phyloP scores from a whole-genome alignment of 2,113 vertebrate species.

The Eulemur macaco region DNA sequence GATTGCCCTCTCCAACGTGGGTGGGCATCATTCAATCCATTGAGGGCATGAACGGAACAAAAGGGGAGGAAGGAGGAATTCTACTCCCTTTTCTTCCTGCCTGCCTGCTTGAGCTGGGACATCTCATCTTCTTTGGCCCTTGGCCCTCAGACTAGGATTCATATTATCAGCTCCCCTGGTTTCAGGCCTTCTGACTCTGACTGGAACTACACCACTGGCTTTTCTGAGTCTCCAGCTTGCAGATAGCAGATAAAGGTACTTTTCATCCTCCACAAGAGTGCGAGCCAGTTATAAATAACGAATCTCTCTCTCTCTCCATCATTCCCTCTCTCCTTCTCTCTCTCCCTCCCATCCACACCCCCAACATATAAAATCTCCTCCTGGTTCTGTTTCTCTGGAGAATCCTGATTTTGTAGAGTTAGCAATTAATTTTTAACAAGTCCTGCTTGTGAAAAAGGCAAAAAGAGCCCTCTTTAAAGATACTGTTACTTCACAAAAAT shows the following conservation, averaged over 20 bases:
- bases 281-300: background rate
- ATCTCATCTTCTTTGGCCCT: background rate
- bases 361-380: background rate
- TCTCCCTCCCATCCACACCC: too few species aligned
- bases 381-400: background rate
- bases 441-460: background rate
- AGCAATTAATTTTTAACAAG: background rate
- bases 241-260: background rate
- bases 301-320: background rate
- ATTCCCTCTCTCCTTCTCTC: too few species aligned
- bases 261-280: background rate
- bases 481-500: slow-evolving; percentile 31
- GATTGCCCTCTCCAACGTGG: background rate
- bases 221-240: background rate
- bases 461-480: slow-evolving; percentile 1
- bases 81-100: background rate
- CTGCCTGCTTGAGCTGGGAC: background rate
- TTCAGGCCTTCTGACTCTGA: background rate
- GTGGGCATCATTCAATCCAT: background rate
- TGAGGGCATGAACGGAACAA: background rate
- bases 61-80: background rate
- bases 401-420: background rate
- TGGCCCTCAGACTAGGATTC: background rate
- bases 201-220: background rate
- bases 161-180: background rate